Conservation (phyloP, 23 tunicate species). For the Diplosoma virens region DNA sequence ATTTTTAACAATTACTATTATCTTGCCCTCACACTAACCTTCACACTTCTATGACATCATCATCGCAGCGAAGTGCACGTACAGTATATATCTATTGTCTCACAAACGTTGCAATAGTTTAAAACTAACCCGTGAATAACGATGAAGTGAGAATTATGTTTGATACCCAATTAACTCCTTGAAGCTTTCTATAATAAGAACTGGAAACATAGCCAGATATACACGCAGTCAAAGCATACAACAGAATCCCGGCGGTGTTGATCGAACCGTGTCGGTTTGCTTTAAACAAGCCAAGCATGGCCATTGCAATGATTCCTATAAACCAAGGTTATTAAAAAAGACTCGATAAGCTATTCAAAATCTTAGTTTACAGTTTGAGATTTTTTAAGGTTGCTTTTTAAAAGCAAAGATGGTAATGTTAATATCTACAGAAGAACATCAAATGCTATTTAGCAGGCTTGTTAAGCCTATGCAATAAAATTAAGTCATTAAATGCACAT, state of each 20-base stretch:
- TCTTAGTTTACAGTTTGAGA: too few species aligned
- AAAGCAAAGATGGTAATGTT: too few species aligned
- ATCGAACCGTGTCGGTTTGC: constrained; percentile 91
- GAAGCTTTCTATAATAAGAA: constrained; percentile 91
- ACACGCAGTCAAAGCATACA: constrained; percentile 93
- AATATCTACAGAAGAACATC: background rate
- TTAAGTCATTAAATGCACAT: too few species aligned
- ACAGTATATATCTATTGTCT: too few species aligned
- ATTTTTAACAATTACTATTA: too few species aligned
- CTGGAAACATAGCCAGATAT: constrained; percentile 95
- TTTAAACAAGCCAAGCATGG: constrained; percentile 90
- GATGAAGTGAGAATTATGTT: constrained; percentile 87
- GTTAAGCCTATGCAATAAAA: too few species aligned
- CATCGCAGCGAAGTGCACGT: too few species aligned
- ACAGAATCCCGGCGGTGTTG: constrained; percentile 88
- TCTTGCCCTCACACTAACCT: too few species aligned
- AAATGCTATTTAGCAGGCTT: background rate
- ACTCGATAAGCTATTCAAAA: background rate
- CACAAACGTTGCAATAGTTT: too few species aligned
- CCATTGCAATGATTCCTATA: constrained; percentile 88
- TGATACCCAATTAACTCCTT: constrained; percentile 91
- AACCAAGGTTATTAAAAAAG: background rate
- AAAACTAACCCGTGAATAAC: constrained; percentile 86
- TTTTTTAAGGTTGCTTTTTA: too few species aligned
- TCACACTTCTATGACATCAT: too few species aligned